Conservation (phyloP, 2,113 vertebrate genomes). For the Pygoscelis antarcticus region DNA sequence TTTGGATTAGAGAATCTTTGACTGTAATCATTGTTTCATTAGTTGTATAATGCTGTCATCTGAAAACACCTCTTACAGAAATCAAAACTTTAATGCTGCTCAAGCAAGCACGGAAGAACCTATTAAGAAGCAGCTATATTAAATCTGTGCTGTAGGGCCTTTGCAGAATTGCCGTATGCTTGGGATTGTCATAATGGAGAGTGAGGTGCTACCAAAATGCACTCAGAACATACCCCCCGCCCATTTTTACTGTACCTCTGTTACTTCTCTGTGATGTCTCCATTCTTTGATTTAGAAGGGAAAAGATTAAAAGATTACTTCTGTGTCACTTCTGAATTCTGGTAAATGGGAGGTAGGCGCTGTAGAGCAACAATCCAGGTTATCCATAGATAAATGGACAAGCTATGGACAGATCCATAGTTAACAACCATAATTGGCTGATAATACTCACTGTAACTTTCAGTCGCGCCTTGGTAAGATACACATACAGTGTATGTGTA, state of each 20-base stretch:
- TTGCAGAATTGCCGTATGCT: not conserved
- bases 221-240: no score
- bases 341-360: not conserved
- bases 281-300: not conserved
- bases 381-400: not conserved
- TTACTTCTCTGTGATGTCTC: not conserved
- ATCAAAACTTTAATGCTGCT: not conserved
- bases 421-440: accelerated
- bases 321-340: not conserved
- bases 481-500: accelerated
- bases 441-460: accelerated
- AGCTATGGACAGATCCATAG: not conserved
- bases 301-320: not conserved
- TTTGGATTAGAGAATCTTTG: no score
- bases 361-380: not conserved
- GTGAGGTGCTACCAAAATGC: not conserved
- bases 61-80: not conserved
- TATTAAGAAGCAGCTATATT: not conserved
- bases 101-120: not conserved
- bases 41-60: not conserved
- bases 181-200: not conserved
- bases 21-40: not conserved
- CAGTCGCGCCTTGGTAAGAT: accelerated
- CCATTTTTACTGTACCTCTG: not conserved
- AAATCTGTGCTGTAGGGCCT: not conserved